Conservation (phyloP, 2,888 invertebrate species). For the Pyralis farinalis region DNA sequence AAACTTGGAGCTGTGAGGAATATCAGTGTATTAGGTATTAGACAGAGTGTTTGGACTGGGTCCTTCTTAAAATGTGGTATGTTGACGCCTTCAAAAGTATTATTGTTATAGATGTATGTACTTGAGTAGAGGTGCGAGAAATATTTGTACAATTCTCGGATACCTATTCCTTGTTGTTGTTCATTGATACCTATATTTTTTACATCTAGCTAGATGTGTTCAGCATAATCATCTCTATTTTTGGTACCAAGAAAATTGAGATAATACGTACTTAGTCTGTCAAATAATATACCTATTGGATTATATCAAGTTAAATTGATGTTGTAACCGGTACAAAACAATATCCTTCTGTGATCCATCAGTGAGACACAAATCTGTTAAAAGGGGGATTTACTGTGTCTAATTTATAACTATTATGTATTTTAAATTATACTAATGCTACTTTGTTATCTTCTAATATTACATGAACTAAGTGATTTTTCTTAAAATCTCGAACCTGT, state of each 20-base stretch:
- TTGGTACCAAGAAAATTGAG: constrained; percentile 64
- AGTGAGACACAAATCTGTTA: constrained; percentile 11
- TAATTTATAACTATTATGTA: too few species aligned
- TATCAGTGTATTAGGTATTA: constrained; percentile 78
- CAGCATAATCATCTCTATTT: constrained; percentile 76
- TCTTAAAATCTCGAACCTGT: too few species aligned
- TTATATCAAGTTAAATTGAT: constrained; percentile 17
- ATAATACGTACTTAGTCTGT: constrained; percentile 38
- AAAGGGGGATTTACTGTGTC: background rate
- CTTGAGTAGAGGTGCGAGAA: constrained; percentile 74
- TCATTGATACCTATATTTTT: constrained; percentile 79
- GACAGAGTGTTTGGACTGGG: constrained; percentile 58
- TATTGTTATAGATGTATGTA: constrained; percentile 79
- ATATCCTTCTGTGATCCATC: constrained; percentile 35
- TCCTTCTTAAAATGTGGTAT: constrained; percentile 69
- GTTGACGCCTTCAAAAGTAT: constrained; percentile 78
- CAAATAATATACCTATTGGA: constrained; percentile 23
- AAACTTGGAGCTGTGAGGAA: constrained; percentile 75
- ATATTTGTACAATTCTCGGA: constrained; percentile 77
- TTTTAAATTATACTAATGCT: too few species aligned
- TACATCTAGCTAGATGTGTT: constrained; percentile 78
- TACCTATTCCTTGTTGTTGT: constrained; percentile 78
- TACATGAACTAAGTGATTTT: too few species aligned
- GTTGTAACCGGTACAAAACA: constrained; percentile 22
- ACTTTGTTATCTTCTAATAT: too few species aligned